These are phyloP conservation scores for Chironex yamaguchii DNA, from an alignment of 30 jellyfish, hydroid and myxozoan genomes.

Conservation along the genomic window DNA sequence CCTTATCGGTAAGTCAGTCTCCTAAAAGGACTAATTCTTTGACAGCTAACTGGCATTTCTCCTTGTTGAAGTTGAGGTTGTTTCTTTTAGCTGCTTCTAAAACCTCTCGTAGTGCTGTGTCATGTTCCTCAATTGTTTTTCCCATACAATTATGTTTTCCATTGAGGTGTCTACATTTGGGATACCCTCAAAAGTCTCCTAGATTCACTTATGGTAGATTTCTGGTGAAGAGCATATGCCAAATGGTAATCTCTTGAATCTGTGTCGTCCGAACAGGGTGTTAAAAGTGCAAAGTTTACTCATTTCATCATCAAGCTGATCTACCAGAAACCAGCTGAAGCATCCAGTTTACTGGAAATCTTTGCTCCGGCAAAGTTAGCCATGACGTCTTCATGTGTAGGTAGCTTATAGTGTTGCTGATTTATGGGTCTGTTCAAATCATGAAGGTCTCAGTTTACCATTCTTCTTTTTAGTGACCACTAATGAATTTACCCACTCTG, in stretches of 20 bases:
- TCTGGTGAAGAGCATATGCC: slow-evolving; percentile 30
- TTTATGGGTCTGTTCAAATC: slow-evolving; percentile 40
- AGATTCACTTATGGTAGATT: slow-evolving; percentile 24
- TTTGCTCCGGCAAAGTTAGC: slow-evolving; percentile 1
- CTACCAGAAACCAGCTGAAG: slow-evolving; percentile 36
- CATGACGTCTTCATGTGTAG: slow-evolving; percentile 54
- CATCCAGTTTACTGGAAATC: slow-evolving; percentile 45
- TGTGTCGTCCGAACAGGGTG: slow-evolving; percentile 45
- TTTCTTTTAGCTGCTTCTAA: background rate
- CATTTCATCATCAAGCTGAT: slow-evolving; percentile 15
- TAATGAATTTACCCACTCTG: slow-evolving; percentile 39
- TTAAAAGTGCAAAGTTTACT: slow-evolving; percentile 27
- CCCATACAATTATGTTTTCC: slow-evolving; percentile 11
- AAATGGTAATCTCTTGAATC: slow-evolving; percentile 40
- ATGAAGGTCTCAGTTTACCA: slow-evolving; percentile 48
- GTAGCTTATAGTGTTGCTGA: slow-evolving; percentile 38
- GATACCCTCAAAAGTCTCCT: slow-evolving; percentile 5
- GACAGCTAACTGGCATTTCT: slow-evolving; percentile 2
- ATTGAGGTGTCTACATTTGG: background rate
- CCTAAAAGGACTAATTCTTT: slow-evolving; percentile 5
- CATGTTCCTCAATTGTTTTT: slow-evolving; percentile 17
- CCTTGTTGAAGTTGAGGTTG: background rate
- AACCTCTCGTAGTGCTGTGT: background rate
- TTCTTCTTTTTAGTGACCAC: slow-evolving; percentile 41
- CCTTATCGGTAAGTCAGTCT: background rate